Evolutionary conservation across 2,888 invertebrate genomes (phyloP).

Genomic region (Nematopogon swammerdamellus): DNA sequence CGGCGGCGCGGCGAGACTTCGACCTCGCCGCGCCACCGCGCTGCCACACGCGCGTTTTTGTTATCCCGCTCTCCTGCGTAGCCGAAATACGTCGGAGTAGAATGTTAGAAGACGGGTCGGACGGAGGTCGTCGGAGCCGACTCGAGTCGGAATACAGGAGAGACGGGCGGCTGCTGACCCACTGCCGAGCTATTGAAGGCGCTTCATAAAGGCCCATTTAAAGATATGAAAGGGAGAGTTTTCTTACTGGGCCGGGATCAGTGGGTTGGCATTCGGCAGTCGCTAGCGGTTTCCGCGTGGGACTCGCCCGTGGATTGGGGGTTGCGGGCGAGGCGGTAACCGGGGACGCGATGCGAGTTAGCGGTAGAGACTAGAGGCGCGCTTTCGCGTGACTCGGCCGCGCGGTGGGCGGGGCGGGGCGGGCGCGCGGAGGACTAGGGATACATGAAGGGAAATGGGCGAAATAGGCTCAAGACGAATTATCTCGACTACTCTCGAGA

Average conservation of each 20-base stretch:
- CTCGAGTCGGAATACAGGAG: not conserved
- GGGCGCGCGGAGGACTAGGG: not conserved
- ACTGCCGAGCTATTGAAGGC: conserved; percentile 20
- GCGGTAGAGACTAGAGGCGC: not conserved
- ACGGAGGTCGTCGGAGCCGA: no score
- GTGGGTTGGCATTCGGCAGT: conserved; percentile 4
- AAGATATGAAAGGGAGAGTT: conserved; percentile 24
- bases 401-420: not conserved
- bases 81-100: no score
- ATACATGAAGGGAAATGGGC: not conserved
- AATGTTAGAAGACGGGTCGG: no score
- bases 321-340: not conserved
- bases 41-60: no score
- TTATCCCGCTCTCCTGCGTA: no score
- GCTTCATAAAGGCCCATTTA: conserved; percentile 27
- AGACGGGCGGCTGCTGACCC: conserved; percentile 20
- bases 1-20: no score
- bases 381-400: not conserved
- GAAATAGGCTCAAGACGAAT: not conserved
- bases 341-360: not conserved
- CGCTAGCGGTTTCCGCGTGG: not conserved
- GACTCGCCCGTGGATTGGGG: no score
- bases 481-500: not conserved
- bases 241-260: conserved; percentile 20
- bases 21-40: no score